Evolutionary conservation across 2,888 invertebrate genomes (phyloP), one percentile per base, ranked within the genome.

Genomic region (Nomada hirtipes): DNA sequence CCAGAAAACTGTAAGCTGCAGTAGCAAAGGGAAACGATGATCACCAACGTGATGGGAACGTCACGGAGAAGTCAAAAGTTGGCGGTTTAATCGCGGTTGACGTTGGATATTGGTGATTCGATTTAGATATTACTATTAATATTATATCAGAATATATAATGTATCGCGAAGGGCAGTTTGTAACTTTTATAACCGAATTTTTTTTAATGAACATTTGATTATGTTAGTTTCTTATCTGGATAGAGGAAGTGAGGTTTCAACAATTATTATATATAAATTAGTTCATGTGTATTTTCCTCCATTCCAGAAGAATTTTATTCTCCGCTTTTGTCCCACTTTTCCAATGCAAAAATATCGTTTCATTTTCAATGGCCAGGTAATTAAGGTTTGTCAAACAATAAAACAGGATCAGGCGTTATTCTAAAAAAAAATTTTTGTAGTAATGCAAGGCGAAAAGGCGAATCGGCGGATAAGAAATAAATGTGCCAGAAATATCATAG

Each of bases 401-500:
- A 10, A 52, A n/a, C 42, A 11, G 29, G 0, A 44, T 7, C 15
- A 23, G 65, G n/a, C 63, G 53, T 65, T 9, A 7, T 9, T 20
- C 15, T 36, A 18, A 44, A 59, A 15, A 59, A n/a, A 47, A 71
- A 23, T 78, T 77, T 20, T 61, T 13, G 18, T n/a, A 50, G 36
- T 59, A 64, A 57, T 57, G 68, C 55, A 64, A 76, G 76, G 64
- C 18, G 36, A n/a, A 42, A 18, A 4, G 42, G 20, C 11, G 26
- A 44, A 36, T 57, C 68, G 26, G 13, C 55, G 44, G 23, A 10
- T 20, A 20, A 26, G 47, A 68, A 59, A 59, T 42, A 63, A 50
- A 71, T 55, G 44, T 36, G 36, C 36, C n/a, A 23, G n/a, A 59
- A 64, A 68, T 69, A 65, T 73, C 68, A 69, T 50, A 50, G 68